Evolutionary conservation across 2,888 invertebrate genomes (phyloP).

Genomic region (Chesias legatella): DNA sequence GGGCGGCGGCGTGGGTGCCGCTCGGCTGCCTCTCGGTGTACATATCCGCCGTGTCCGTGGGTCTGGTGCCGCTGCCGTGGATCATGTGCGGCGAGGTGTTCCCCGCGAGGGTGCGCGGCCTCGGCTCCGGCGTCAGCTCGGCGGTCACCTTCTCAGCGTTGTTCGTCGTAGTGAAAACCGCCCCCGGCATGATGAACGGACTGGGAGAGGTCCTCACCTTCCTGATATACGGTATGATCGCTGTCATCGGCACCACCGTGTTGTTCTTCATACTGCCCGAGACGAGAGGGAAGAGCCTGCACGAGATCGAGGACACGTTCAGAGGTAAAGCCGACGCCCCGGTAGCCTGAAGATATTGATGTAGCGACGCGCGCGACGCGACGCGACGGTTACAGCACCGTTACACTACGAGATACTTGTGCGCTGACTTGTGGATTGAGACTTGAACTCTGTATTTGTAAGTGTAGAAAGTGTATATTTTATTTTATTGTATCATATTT

Average conservation of each 20-base stretch:
- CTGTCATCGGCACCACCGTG: slow-evolving; percentile 79
- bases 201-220: slow-evolving; percentile 84
- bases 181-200: slow-evolving; percentile 79
- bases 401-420: no score
- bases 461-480: no score
- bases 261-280: slow-evolving; percentile 83
- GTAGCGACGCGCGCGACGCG: no score
- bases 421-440: no score
- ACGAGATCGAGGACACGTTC: slow-evolving; percentile 84
- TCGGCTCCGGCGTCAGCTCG: slow-evolving; percentile 84
- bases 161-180: slow-evolving; percentile 84
- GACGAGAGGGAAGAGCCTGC: slow-evolving; percentile 84
- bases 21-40: slow-evolving; percentile 78
- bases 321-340: slow-evolving; percentile 41
- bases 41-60: slow-evolving; percentile 81
- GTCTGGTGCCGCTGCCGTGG: slow-evolving; percentile 85
- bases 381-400: no score
- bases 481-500: no score
- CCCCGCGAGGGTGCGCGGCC: slow-evolving; percentile 80
- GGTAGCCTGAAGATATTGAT: slow-evolving; percentile 46
- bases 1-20: slow-evolving; percentile 76
- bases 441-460: no score
- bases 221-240: slow-evolving; percentile 80
- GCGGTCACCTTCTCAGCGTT: slow-evolving; percentile 83
- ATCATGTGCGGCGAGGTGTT: slow-evolving; percentile 88